Conservation (phyloP, 2,888 invertebrate species). For the Congeria kusceri region DNA sequence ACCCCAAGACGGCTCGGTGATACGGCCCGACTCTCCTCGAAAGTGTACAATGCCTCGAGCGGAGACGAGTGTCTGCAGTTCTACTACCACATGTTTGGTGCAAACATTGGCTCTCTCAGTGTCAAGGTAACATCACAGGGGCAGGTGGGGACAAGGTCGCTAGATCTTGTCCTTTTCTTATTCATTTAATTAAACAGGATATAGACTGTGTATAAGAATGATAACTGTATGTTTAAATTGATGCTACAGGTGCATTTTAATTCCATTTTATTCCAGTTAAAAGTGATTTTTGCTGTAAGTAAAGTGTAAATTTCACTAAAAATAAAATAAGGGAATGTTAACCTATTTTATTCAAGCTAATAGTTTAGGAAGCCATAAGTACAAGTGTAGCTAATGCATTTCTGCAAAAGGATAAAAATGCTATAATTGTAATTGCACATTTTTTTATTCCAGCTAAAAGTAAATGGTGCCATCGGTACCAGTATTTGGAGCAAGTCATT, state of each 20-base stretch:
- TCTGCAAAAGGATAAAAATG: too few species aligned
- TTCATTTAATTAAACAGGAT: not conserved
- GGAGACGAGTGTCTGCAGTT: conserved; percentile 75
- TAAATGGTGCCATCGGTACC: conserved; percentile 63
- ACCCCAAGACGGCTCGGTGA: conserved; percentile 61
- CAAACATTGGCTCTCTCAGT: conserved; percentile 75
- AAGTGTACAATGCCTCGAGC: conserved; percentile 43
- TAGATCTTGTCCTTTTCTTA: too few species aligned
- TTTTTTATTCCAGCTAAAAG: conserved; percentile 58
- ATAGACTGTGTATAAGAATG: not conserved
- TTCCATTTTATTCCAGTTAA: too few species aligned
- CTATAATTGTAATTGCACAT: too few species aligned
- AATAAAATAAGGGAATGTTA: too few species aligned
- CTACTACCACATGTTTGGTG: conserved; percentile 81
- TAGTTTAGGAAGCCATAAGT: too few species aligned
- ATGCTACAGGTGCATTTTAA: too few species aligned
- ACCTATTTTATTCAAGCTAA: too few species aligned
- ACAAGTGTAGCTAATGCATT: too few species aligned
- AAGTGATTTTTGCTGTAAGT: too few species aligned
- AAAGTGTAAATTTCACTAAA: too few species aligned
- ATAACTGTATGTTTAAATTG: not conserved
- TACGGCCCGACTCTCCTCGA: conserved; percentile 73
- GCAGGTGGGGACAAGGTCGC: too few species aligned
- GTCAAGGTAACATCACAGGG: conserved; percentile 69
- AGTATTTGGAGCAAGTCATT: conserved; percentile 72